phyloP scores from a whole-genome alignment of 2,888 invertebrate species.

The Melanostoma scalare region DNA sequence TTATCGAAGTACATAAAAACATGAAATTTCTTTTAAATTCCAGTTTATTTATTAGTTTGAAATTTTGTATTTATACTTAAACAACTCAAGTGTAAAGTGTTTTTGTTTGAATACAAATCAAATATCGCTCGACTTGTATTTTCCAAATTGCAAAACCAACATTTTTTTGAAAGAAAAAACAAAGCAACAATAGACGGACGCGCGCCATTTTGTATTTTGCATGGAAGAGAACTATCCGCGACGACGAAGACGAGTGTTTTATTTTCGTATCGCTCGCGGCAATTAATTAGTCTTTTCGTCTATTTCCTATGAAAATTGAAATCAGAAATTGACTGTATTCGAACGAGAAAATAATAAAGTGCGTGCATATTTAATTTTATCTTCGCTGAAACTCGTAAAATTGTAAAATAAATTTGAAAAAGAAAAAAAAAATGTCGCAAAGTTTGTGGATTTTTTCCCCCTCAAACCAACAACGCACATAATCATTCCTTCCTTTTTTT shows the following conservation, averaged over 20 bases:
- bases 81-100: not conserved
- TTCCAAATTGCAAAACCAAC: conserved; percentile 23
- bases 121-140: conserved; percentile 29
- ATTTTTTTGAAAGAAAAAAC: conserved; percentile 44
- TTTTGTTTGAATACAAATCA: conserved; percentile 18
- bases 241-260: conserved; percentile 41
- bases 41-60: too few species aligned
- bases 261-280: conserved; percentile 60
- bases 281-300: conserved; percentile 43
- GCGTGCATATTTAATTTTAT: conserved; percentile 28
- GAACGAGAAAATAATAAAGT: conserved; percentile 13
- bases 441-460: conserved; percentile 50
- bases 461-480: conserved; percentile 56
- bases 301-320: conserved; percentile 31
- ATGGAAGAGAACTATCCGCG: conserved; percentile 55
- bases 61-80: not conserved
- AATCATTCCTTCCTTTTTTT: conserved; percentile 35
- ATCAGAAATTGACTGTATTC: conserved; percentile 10
- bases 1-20: conserved; percentile 32
- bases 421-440: conserved; percentile 36
- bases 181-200: conserved; percentile 71
- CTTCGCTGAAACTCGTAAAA: conserved; percentile 26
- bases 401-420: conserved; percentile 12
- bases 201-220: conserved; percentile 72
- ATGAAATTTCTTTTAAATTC: conserved; percentile 11